Percentiles rank a stretch among this genome's conserved stretches.
phyloP scores from a whole-genome alignment of 2,888 invertebrate genomes.

The Tenthredo notha region DNA sequence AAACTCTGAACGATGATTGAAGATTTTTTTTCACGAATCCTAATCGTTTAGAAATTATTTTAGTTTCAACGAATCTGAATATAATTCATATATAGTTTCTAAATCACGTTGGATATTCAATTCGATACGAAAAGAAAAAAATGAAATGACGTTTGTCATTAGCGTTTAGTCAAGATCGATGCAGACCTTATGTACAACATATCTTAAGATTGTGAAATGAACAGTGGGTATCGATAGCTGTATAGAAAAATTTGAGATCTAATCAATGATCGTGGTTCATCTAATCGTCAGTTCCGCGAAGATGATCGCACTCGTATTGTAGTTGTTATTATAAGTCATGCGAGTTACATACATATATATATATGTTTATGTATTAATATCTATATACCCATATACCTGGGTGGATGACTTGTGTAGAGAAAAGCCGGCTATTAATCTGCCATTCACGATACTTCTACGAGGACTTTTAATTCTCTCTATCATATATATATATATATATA shows the following conservation, averaged over 20 bases:
- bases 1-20: no score
- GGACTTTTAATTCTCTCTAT: slow-evolving; percentile 20
- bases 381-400: neutral
- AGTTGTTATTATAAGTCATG: slow-evolving; percentile 23
- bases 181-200: no score
- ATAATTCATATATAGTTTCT: no score
- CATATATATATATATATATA: neutral
- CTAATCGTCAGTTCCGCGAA: slow-evolving; percentile 46
- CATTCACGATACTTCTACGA: slow-evolving; percentile 38
- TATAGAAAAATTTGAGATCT: slow-evolving; percentile 24
- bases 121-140: neutral
- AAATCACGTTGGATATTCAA: no score
- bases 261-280: slow-evolving; percentile 39
- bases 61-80: no score
- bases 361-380: neutral
- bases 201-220: neutral
- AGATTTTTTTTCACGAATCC: no score
- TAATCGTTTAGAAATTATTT: no score
- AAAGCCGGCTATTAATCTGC: slow-evolving; percentile 49
- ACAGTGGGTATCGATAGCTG: neutral
- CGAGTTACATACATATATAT: neutral
- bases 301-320: slow-evolving; percentile 8
- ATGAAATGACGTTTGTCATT: neutral
- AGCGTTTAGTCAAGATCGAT: neutral
- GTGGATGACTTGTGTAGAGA: neutral